Base-by-base conservation (phyloP, 2,113 vertebrate genomes). In the Procapra przewalskii region DNA sequence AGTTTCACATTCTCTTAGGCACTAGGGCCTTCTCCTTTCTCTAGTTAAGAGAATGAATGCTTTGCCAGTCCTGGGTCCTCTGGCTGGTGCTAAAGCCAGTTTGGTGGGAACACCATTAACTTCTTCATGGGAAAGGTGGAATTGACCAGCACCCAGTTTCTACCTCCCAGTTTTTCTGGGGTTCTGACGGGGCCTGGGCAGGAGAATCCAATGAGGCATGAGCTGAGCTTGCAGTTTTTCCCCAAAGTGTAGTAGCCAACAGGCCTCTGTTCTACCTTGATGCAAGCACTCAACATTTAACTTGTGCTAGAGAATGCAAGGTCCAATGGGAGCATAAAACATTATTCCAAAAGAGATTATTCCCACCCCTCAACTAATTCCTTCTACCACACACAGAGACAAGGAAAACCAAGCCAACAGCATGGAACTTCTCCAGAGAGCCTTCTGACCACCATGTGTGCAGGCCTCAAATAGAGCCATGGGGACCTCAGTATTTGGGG, bases 351-450 rank as follows among this genome's bases (percentile, higher is more conserved):
- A 84, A 45, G 50, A 59, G 45, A 95, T 89, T 25, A 57, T 40
- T 11, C 57, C 55, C 77, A 50, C 29, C 45, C 16, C 52, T 27
- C 64, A 50, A 43, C 79, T 87, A 60, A 96, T 50, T 94, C 75
- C 33, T 87, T 89, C 50, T 90, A 77, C 97, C 97, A 80, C 97
- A 98, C 96, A 97, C n/a, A 36, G 87, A 96, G 93, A 71, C 45
- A 71, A 96, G 75, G 67, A 94, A 94, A 94, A 60, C 60, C 45
- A 36, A 52, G 86, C 90, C 91, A 95, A 50, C 3, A 54, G 84
- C 71, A 67, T 21, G 36, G 86, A 75, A 52, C 83, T 31, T 89
- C 89, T 95, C 93, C 94, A 92, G 85, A 90, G 85, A 89, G 59
- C 64, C 88, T 71, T 75, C 89, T 62, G 95, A 93, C 83, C 55